Evolutionary conservation across 2,113 vertebrate species (phyloP), one percentile per base, ranked within the genome.

Genomic region (Periophthalmodon schlosseri): DNA sequence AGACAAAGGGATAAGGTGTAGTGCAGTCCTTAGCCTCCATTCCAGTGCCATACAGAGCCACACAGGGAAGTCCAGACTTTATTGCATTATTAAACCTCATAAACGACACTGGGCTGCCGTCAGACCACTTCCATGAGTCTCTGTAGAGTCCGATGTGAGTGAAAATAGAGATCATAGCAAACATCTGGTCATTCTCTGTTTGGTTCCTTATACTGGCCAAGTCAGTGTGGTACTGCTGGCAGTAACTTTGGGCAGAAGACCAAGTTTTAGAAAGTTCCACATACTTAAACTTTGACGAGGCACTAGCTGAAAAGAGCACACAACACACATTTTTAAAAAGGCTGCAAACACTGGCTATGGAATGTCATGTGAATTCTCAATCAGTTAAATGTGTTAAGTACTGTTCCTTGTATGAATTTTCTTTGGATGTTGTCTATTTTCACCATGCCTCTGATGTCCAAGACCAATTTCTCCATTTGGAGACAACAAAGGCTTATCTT

Each of bases 201-300:
- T 68, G 20, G 69, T 49, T 67, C 69, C 63, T 72, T 24, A 72
- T 24, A 36, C 69, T 77, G 75, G 75, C 50, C 75, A 77, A 39
- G 39, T 77, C 75, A 47, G 63, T 67, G 75, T 58, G 14, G 50
- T 57, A 50, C 18, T 66, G 0, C 49, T 49, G 39, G 75, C 75
- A 76, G 75, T 76, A 66, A 13, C 23, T 66, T 23, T 66, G 69
- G 47, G 75, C 61, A 8, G 57, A 61, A 0, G 0, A 13, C 69
- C 74, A 76, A 10, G 7, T 9, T 49, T 1, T 66, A 0, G 0
- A 0, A 21, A 57, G 8, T 2, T 2, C 20, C 16, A 68, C 50
- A 15, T 15, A 33, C 11, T 20, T 16, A 13, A 68, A 68, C 20
- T 23, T 28, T n/a, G 49, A 5, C 11, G 63, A 13, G 9, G 21